Evolutionary conservation across 2,113 vertebrate species (phyloP).

Genomic region (Cyanoramphus novaezelandiae): DNA sequence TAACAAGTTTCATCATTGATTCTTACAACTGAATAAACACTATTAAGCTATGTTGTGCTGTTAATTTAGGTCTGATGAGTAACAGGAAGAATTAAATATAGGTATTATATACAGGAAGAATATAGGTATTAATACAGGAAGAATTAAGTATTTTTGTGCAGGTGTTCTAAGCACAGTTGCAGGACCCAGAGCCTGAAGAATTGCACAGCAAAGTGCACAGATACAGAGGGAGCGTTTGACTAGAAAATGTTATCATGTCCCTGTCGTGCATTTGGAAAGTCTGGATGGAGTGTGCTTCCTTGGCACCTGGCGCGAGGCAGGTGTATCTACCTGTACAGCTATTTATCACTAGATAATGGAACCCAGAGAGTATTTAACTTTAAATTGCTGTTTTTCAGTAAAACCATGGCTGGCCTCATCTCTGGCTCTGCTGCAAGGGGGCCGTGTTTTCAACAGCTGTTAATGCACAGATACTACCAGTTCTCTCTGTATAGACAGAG

Average conservation of each 20-base stretch:
- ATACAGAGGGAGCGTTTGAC: fast-evolving
- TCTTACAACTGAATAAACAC: not conserved
- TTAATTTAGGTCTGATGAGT: not conserved
- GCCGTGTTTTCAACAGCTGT: not conserved
- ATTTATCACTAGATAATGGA: not conserved
- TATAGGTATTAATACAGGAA: too few relatives aligned
- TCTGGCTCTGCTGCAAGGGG: not conserved
- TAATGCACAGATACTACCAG: not conserved
- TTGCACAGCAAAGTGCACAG: too few relatives aligned
- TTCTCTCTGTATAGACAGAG: not conserved
- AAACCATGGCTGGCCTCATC: not conserved
- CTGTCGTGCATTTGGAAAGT: not conserved
- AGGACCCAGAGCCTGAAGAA: not conserved
- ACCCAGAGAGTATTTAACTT: not conserved
- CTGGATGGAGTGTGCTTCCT: not conserved
- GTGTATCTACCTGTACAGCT: not conserved
- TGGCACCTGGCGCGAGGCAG: not conserved
- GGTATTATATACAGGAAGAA: not conserved
- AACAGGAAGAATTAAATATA: not conserved
- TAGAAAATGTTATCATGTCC: not conserved
- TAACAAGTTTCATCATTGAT: not conserved
- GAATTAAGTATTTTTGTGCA: not conserved
- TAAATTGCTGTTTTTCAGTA: not conserved
- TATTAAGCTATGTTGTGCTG: not conserved
- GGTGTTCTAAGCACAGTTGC: not conserved